phyloP scores from a whole-genome alignment of 2,888 invertebrate species.

The Stegana nigrithorax region DNA sequence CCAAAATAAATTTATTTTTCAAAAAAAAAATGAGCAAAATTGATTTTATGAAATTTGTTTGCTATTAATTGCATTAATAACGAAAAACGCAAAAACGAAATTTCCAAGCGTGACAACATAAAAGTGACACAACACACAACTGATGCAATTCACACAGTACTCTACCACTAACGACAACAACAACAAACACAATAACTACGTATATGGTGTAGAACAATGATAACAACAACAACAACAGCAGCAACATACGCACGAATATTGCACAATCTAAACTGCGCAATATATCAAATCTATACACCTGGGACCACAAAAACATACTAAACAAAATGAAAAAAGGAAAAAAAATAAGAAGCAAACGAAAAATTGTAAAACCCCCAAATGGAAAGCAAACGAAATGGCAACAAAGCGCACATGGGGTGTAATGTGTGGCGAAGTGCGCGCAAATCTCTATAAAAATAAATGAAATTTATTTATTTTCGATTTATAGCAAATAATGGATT shows the following conservation, averaged over 20 bases:
- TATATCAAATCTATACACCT: slow-evolving; percentile 54
- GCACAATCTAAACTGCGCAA: slow-evolving; percentile 46
- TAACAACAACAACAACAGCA: slow-evolving; percentile 8
- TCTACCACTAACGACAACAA: too few species aligned
- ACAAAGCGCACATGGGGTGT: too few species aligned
- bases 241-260: slow-evolving; percentile 3
- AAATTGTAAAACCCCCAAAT: slow-evolving; percentile 37
- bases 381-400: slow-evolving; percentile 33
- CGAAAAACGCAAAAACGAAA: slow-evolving; percentile 7
- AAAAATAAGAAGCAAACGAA: not conserved
- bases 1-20: slow-evolving; percentile 5
- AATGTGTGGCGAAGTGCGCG: too few species aligned
- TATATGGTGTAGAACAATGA: slow-evolving; percentile 30
- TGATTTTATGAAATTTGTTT: not conserved
- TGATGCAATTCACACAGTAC: slow-evolving; percentile 18
- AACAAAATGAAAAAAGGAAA: slow-evolving; percentile 16
- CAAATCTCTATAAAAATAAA: too few species aligned
- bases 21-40: not conserved
- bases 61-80: slow-evolving; percentile 13
- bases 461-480: slow-evolving; percentile 49
- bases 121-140: slow-evolving; percentile 17
- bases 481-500: slow-evolving; percentile 51
- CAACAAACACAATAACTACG: not conserved
- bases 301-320: slow-evolving; percentile 36
- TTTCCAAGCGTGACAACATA: too few species aligned